Evolutionary conservation across 2,888 invertebrate genomes (phyloP).

Genomic region (Rutpela maculata): DNA sequence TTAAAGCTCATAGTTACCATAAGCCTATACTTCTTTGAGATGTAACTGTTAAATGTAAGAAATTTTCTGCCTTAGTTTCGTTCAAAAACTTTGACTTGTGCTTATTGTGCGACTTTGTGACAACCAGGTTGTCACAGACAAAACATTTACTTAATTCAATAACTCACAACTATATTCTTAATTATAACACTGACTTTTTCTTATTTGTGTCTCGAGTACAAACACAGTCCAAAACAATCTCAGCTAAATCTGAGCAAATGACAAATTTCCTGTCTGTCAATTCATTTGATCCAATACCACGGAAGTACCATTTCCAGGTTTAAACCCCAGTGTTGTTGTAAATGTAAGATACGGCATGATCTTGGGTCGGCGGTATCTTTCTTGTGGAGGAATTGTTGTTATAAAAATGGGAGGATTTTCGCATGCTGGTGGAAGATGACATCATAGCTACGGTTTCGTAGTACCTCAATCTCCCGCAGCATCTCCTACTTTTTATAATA

Average conservation of each 20-base stretch:
- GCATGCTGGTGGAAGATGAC: slow-evolving; percentile 89
- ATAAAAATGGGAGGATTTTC: slow-evolving; percentile 91
- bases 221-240: slow-evolving; percentile 51
- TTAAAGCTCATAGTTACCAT: slow-evolving; percentile 65
- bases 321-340: slow-evolving; percentile 87
- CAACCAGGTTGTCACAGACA: slow-evolving; percentile 39
- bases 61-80: slow-evolving; percentile 57
- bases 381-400: slow-evolving; percentile 78
- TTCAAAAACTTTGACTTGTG: slow-evolving; percentile 44
- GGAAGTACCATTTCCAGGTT: slow-evolving; percentile 66
- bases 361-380: slow-evolving; percentile 70
- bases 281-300: slow-evolving; percentile 34
- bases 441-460: slow-evolving; percentile 91
- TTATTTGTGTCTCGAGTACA: slow-evolving; percentile 31
- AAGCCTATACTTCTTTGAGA: slow-evolving; percentile 53
- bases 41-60: slow-evolving; percentile 32
- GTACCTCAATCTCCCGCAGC: slow-evolving; percentile 89
- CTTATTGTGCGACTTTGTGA: slow-evolving; percentile 41
- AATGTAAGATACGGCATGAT: slow-evolving; percentile 74
- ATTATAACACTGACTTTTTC: slow-evolving; percentile 46
- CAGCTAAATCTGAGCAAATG: slow-evolving; percentile 44
- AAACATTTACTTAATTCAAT: slow-evolving; percentile 47
- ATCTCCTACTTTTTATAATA: slow-evolving; percentile 86
- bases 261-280: slow-evolving; percentile 45
- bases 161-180: slow-evolving; percentile 49